These are phyloP conservation scores for Uria aalge DNA, from an alignment of 2,113 vertebrate genomes.

Conservation along the genomic window DNA sequence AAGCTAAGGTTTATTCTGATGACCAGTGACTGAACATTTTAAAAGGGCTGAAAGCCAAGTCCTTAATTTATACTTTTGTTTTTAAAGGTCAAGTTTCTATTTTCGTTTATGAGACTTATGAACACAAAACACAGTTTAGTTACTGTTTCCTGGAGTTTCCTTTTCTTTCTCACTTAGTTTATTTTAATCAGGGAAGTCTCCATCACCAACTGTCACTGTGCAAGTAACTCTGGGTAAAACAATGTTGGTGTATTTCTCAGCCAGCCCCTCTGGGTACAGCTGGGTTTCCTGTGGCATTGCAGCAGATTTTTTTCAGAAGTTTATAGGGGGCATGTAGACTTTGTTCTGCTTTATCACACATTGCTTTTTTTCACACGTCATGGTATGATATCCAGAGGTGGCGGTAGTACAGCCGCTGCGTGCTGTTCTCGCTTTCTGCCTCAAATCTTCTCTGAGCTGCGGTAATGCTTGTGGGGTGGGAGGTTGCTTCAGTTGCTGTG, in stretches of 20 bases:
- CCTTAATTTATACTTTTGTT: conserved; percentile 3
- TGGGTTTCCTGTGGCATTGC: background rate
- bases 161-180: conserved; percentile 24
- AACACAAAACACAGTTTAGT: background rate
- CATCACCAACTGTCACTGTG: background rate
- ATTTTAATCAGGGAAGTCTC: conserved; percentile 35
- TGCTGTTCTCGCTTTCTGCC: background rate
- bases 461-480: background rate
- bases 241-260: background rate
- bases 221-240: background rate
- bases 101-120: background rate
- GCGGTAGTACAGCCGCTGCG: background rate
- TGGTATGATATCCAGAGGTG: background rate
- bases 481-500: background rate
- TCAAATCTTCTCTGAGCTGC: background rate
- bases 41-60: background rate
- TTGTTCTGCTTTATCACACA: background rate
- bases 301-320: background rate
- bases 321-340: background rate
- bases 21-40: background rate
- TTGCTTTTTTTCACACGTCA: background rate
- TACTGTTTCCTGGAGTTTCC: conserved; percentile 20
- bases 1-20: background rate
- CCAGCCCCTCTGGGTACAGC: background rate
- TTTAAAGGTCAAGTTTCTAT: conserved; percentile 61